These are phyloP conservation scores for Cryptus armator DNA, from an alignment of 2,888 invertebrate species.

Conservation along the genomic window DNA sequence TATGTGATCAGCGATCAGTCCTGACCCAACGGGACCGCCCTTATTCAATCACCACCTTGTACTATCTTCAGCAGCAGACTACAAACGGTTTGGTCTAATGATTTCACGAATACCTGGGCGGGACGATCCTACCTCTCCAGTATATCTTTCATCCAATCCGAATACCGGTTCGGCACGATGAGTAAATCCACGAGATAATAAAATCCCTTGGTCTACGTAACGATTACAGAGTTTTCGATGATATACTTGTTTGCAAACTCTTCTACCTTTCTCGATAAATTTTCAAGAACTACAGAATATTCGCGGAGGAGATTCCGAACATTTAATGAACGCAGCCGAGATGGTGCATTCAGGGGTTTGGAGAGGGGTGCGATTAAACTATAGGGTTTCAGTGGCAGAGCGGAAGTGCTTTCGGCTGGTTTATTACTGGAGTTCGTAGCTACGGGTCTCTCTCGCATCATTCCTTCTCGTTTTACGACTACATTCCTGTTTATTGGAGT, in stretches of 20 bases:
- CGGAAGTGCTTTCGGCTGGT: not conserved
- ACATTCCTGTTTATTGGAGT: slow-evolving; percentile 34
- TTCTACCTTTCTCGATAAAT: not conserved
- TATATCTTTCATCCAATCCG: slow-evolving; percentile 35
- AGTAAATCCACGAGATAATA: not conserved
- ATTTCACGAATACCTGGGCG: slow-evolving; percentile 23
- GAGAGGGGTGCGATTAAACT: not conserved
- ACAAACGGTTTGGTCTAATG: slow-evolving; percentile 41
- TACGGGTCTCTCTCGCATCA: not conserved
- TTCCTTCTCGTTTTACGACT: slow-evolving; percentile 45
- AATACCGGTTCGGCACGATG: not conserved
- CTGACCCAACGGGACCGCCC: slow-evolving; percentile 35
- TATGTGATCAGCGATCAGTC: slow-evolving; percentile 27
- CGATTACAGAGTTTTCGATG: slow-evolving; percentile 4
- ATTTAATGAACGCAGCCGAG: slow-evolving; percentile 14
- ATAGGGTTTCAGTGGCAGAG: not conserved
- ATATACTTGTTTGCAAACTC: not conserved
- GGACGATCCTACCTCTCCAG: slow-evolving; percentile 10
- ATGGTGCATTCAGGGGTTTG: not conserved
- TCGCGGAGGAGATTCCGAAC: not conserved
- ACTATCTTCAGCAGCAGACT: slow-evolving; percentile 18
- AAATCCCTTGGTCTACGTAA: not conserved
- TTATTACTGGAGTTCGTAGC: slow-evolving; percentile 27
- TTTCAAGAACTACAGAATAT: not conserved
- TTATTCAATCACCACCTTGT: not conserved